Percentiles rank a stretch among this genome's conserved stretches.
Conservation (phyloP, 2,888 invertebrate genomes). For the Phengaris alcon region DNA sequence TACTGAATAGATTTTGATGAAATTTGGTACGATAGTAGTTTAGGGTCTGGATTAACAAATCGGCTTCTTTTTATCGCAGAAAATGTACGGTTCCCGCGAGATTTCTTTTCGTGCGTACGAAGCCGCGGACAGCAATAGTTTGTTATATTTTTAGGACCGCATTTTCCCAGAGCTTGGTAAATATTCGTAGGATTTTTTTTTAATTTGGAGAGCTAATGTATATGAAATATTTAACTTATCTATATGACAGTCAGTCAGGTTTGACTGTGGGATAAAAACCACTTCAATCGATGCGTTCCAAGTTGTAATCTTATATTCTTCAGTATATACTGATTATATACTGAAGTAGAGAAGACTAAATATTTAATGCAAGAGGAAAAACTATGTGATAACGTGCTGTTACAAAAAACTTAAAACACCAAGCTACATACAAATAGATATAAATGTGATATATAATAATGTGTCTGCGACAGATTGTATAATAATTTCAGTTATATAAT, state of each 20-base stretch:
- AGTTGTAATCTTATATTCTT: neutral
- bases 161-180: neutral
- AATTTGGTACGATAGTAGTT: no score
- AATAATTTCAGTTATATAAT: neutral
- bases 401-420: constrained; percentile 19
- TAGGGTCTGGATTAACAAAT: no score
- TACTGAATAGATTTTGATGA: no score
- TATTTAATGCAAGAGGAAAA: neutral
- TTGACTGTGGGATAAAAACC: no score
- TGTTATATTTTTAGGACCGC: neutral
- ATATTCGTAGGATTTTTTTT: no score
- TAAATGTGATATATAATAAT: constrained; percentile 23
- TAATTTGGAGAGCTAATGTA: neutral
- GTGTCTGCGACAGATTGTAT: constrained; percentile 24
- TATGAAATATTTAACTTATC: neutral
- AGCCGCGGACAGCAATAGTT: neutral
- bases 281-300: no score
- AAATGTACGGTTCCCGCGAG: no score
- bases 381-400: constrained; percentile 25
- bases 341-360: no score
- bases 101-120: no score
- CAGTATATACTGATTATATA: no score
- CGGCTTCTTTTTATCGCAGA: no score
- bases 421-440: constrained; percentile 24
- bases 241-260: neutral